Percentiles rank a stretch among this genome's conserved stretches.
Evolutionary conservation across 2,888 invertebrate species (phyloP).

Genomic region (Coelinius sp.): DNA sequence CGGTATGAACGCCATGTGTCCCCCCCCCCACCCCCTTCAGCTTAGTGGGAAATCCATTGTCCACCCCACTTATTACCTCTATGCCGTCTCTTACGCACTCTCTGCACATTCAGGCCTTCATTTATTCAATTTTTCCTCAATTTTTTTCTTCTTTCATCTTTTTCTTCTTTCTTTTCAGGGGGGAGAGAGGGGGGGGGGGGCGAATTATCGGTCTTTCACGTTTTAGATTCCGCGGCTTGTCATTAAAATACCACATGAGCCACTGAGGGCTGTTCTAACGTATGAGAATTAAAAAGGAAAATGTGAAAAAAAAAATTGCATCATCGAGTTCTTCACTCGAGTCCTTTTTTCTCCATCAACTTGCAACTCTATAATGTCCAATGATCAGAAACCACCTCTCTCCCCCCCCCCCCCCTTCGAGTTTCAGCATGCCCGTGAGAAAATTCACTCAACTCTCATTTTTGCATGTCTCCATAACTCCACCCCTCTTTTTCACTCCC

Average conservation of each 20-base stretch:
- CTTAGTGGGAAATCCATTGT: conserved; percentile 38
- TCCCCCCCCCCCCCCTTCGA: too few relatives aligned
- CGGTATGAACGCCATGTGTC: conserved; percentile 60
- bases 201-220: conserved; percentile 48
- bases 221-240: conserved; percentile 63
- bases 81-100: conserved; percentile 3
- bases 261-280: conserved; percentile 49
- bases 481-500: conserved; percentile 1
- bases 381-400: not conserved
- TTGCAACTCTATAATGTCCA: not conserved
- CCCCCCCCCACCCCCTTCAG: too few relatives aligned
- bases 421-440: conserved; percentile 2
- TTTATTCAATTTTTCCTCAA: not conserved
- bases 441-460: conserved; percentile 11
- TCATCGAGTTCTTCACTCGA: not conserved
- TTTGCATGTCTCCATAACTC: conserved; percentile 23
- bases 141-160: conserved; percentile 8
- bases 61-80: conserved; percentile 18
- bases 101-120: conserved; percentile 22
- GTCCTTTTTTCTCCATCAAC: not conserved
- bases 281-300: not conserved
- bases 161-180: conserved; percentile 6
- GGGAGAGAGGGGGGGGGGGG: too few relatives aligned
- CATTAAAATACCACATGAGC: conserved; percentile 59
- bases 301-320: not conserved